Evolutionary conservation across 2,888 invertebrate genomes (phyloP).

Genomic region (Carabus problematicus): DNA sequence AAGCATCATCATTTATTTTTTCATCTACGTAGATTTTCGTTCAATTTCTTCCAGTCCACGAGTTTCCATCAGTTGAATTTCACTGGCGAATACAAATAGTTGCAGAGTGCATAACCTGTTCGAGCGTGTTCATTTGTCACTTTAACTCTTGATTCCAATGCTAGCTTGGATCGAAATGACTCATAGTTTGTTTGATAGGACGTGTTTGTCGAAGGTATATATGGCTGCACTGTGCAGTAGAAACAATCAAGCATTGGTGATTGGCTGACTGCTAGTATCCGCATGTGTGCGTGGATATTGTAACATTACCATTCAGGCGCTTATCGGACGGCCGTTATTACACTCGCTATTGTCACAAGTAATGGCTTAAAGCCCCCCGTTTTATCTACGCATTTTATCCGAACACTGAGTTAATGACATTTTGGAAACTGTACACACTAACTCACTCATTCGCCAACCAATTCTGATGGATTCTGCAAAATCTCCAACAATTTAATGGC

Average conservation of each 20-base stretch:
- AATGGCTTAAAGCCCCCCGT: constrained; percentile 25
- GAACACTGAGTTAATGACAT: background rate
- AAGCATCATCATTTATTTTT: too few species aligned
- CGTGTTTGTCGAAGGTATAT: too few species aligned
- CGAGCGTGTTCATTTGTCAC: too few species aligned
- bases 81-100: too few species aligned
- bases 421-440: background rate
- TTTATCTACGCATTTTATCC: constrained; percentile 2
- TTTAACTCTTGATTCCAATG: too few species aligned
- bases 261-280: background rate
- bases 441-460: background rate
- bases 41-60: too few species aligned
- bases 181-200: too few species aligned
- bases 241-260: too few species aligned
- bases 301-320: constrained; percentile 15
- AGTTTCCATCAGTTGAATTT: too few species aligned
- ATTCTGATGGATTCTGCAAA: background rate
- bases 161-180: too few species aligned
- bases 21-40: too few species aligned
- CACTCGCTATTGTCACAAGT: constrained; percentile 28
- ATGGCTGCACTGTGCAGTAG: background rate
- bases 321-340: constrained; percentile 23
- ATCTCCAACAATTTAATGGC: background rate
- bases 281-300: constrained; percentile 23
- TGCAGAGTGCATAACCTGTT: too few species aligned